Base-by-base conservation (phyloP, 2,113 vertebrate species). In the Chloropsis hardwickii region DNA sequence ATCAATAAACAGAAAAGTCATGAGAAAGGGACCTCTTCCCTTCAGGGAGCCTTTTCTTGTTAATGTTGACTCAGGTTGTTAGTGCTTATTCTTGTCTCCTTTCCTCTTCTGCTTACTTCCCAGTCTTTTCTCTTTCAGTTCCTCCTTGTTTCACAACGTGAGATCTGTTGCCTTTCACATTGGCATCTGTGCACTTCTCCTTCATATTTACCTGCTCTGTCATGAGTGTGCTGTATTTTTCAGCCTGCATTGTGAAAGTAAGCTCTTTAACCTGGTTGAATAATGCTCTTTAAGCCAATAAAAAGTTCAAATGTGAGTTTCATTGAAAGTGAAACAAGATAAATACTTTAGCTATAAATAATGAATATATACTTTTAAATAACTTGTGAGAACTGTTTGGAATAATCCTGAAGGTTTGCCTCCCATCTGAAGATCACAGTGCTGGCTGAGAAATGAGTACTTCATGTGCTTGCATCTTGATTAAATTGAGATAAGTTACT, bases 1-100 rank as follows among this genome's bases (percentile, higher is more conserved):
- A 93, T 96, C 95, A 97, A 97, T 95, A 97, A 97, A 97, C 94
- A 96, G 92, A 96, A 90, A 95, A 97, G 96, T 96, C 97, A 89
- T 96, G 97, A 97, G 97, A 97, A 97, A 96, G 73, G 91, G 94
- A 95, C 92, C 89, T 96, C 95, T 97, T 97, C 94, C 80, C 97
- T 95, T 88, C 94, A 93, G 92, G 97, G 97, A 95, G 91, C 61
- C 94, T 91, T 96, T 97, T 96, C 96, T 96, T 89, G 79, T 90
- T 95, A 94, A 90, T 96, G 97, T 97, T 97, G 96, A 96, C 95
- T 97, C 96, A 97, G 82, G 93, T 95, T 96, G 90, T 93, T 94
- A 88, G 87, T 83, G 79, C 93, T 97, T 95, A 92, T 94, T 97
- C 92, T 96, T 89, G 85, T 94, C 88, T 88, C 33, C 60, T 92